Evolutionary conservation across 1,140 invertebrate genomes (phyloP), one percentile per base, ranked within the genome.

Genomic region (Camponotus vicinus): DNA sequence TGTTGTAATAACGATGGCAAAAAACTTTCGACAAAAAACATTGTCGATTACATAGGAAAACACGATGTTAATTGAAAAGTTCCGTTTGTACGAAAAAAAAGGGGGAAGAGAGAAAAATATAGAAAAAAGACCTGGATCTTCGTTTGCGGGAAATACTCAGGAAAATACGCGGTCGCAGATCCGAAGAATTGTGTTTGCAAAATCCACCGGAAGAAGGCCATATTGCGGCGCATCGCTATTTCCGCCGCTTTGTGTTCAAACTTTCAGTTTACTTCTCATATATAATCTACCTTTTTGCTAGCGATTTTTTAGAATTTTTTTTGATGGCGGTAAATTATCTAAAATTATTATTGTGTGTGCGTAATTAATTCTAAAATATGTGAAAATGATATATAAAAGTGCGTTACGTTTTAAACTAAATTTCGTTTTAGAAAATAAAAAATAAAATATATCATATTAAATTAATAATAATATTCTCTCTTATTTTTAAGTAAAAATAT

Each of bases 21-120:
- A 80, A 80, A 70, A 34, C 21, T 70, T 1, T 9, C 21, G 27
- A 80, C 40, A 80, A 80, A 80, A 70, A 80, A 32, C 11, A 4
- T 18, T 8, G 21, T 27, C 52, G 78, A 70, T 80, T 80, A 70
- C 78, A 40, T 59, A 59, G 21, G 52, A 27, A 80, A 80, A 70
- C 15, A 34, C 45, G 52, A 70, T 52, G 45, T 80, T 70, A 80
- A 80, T 80, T 70, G 66, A 69, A 70, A 80, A 80, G 21, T 80
- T 70, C 37, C 27, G 27, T 27, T 27, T 6, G 18, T 27, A 21
- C 42, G 18, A 80, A 70, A 80, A 7, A 45, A 27, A 70, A 37
- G 42, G 21, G 37, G 18, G 52, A 78, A 37, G 32, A 3, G 9
- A 34, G 34, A 59, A 80, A 80, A 59, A 85, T 78, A 79, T 1